Evolutionary conservation across 2,797 vertebrate genomes (phyloP).

Genomic region (Coregonus ussuriensis): DNA sequence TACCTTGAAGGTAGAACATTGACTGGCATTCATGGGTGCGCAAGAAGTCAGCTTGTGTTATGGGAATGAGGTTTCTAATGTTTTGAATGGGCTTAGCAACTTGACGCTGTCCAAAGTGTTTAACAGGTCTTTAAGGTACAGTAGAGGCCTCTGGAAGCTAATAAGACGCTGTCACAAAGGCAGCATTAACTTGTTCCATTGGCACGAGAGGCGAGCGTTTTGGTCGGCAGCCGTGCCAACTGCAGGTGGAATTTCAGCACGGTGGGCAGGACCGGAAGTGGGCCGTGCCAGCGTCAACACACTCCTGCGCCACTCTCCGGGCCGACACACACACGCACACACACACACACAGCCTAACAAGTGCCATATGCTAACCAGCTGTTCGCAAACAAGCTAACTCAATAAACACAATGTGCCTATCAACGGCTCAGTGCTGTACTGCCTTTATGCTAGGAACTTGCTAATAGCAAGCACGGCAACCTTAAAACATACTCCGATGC

Average conservation of each 20-base stretch:
- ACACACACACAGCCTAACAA: conserved; percentile 12
- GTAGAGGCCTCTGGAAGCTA: conserved; percentile 6
- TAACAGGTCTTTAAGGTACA: conserved; percentile 3
- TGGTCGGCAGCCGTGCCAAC: conserved; percentile 3
- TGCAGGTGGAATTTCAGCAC: conserved; percentile 22
- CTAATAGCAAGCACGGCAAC: not conserved
- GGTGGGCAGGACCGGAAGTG: conserved; percentile 33
- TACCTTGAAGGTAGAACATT: not conserved
- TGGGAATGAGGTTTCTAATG: not conserved
- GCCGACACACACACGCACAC: not conserved
- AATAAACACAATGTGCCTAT: not conserved
- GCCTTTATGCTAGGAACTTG: not conserved
- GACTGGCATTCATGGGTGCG: not conserved
- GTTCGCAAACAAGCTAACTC: not conserved
- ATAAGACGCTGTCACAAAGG: conserved; percentile 11
- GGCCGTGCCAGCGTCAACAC: conserved; percentile 15
- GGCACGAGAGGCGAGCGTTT: not conserved
- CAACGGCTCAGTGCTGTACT: not conserved
- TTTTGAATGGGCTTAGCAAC: not conserved
- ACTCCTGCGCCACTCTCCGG: not conserved
- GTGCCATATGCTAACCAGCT: conserved; percentile 28
- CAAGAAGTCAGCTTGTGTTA: not conserved
- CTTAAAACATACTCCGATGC: not conserved
- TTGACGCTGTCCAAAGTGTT: not conserved
- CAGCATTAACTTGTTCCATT: conserved; percentile 10